Evolutionary conservation across 2,888 invertebrate species (phyloP).

Genomic region (Dasypolia templi): DNA sequence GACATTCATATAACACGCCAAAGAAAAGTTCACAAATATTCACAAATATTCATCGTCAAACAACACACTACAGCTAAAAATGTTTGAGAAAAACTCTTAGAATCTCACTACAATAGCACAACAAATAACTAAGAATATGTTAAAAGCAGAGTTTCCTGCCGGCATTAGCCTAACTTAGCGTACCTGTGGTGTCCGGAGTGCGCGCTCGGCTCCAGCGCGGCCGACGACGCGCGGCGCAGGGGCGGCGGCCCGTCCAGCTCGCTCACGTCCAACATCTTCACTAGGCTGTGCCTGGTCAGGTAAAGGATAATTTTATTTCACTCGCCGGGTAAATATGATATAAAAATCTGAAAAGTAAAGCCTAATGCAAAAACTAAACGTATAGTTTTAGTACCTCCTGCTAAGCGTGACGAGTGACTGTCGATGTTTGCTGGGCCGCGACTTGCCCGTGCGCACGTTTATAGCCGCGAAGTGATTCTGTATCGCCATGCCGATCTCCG

Average conservation of each 20-base stretch:
- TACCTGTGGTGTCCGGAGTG: slow-evolving; percentile 76
- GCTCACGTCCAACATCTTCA: slow-evolving; percentile 93
- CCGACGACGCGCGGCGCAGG: slow-evolving; percentile 89
- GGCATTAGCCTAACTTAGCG: slow-evolving; percentile 28
- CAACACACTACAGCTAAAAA: too few relatives aligned
- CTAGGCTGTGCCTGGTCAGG: slow-evolving; percentile 93
- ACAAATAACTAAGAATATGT: neutral
- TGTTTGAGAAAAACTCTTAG: too few relatives aligned
- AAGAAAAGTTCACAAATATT: neutral
- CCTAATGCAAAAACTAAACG: too few relatives aligned
- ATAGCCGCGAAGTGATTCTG: slow-evolving; percentile 98
- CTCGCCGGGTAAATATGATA: too few relatives aligned
- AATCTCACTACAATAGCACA: too few relatives aligned
- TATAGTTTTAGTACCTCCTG: too few relatives aligned
- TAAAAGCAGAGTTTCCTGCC: neutral
- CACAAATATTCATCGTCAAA: too few relatives aligned
- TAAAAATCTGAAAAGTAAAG: too few relatives aligned
- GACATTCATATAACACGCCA: neutral
- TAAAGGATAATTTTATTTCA: too few relatives aligned
- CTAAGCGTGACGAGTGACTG: slow-evolving; percentile 96
- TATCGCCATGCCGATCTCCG: slow-evolving; percentile 95
- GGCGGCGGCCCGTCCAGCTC: slow-evolving; percentile 94
- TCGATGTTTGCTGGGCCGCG: slow-evolving; percentile 94
- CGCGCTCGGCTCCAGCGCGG: slow-evolving; percentile 73
- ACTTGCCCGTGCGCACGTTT: slow-evolving; percentile 93